phyloP scores from a whole-genome alignment of 2,113 vertebrate species.

The Nesogale talazaci region DNA sequence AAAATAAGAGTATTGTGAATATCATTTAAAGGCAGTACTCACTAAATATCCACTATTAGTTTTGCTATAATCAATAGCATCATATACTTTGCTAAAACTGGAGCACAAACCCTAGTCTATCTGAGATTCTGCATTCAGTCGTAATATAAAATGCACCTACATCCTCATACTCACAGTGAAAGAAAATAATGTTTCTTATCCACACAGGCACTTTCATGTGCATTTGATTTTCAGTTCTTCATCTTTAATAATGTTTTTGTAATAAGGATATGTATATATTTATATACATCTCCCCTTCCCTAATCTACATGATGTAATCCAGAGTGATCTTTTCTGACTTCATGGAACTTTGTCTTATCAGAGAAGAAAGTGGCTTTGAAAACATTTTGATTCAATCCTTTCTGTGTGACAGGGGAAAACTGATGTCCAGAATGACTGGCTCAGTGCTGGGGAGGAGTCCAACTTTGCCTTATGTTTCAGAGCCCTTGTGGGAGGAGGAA shows the following conservation, averaged over 20 bases:
- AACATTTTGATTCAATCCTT: background rate
- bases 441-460: background rate
- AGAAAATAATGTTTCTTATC: background rate
- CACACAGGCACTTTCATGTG: background rate
- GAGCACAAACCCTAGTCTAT: background rate
- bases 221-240: background rate
- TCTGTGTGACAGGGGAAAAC: background rate
- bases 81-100: background rate
- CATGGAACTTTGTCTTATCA: background rate
- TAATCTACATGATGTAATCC: background rate
- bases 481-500: background rate
- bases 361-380: background rate
- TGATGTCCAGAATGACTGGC: background rate
- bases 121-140: background rate
- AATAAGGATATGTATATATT: background rate
- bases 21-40: background rate
- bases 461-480: background rate
- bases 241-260: background rate
- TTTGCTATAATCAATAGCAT: background rate
- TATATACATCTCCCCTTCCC: background rate
- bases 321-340: background rate
- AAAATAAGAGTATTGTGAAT: background rate
- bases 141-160: background rate
- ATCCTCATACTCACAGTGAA: background rate
- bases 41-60: background rate